Percentiles rank a stretch among this genome's conserved stretches.
Conservation (phyloP, 1,140 invertebrate genomes). For the Saccostrea echinata region DNA sequence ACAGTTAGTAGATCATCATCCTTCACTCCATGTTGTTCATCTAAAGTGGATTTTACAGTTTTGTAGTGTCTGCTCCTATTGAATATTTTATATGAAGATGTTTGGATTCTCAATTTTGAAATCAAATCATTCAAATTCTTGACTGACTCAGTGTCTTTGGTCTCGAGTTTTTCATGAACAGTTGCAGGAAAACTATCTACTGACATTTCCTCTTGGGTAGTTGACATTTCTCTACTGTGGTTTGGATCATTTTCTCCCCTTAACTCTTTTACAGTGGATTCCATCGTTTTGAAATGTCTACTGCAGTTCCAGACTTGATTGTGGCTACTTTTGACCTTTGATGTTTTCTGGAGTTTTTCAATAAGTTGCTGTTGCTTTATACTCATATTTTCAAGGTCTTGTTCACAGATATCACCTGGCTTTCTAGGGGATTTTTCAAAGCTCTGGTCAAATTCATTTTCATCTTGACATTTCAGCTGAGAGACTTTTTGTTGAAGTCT, state of each 20-base stretch:
- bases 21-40: neutral
- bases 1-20: neutral
- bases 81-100: neutral
- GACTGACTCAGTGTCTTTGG: neutral
- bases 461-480: neutral
- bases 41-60: neutral
- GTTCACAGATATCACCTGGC: neutral
- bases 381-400: neutral
- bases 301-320: neutral
- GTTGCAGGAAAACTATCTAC: neutral
- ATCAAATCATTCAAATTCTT: neutral
- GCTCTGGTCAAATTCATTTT: neutral
- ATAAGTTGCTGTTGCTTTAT: neutral
- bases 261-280: neutral
- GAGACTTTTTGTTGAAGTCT: neutral
- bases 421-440: neutral
- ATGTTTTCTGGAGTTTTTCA: neutral
- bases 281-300: slow-evolving; percentile 18
- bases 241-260: neutral
- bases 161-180: neutral
- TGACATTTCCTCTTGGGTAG: neutral
- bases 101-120: neutral
- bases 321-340: neutral
- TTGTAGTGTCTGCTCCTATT: neutral
- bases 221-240: neutral